Conservation (phyloP, 23 tunicate genomes). For the Botrylloides violaceus region DNA sequence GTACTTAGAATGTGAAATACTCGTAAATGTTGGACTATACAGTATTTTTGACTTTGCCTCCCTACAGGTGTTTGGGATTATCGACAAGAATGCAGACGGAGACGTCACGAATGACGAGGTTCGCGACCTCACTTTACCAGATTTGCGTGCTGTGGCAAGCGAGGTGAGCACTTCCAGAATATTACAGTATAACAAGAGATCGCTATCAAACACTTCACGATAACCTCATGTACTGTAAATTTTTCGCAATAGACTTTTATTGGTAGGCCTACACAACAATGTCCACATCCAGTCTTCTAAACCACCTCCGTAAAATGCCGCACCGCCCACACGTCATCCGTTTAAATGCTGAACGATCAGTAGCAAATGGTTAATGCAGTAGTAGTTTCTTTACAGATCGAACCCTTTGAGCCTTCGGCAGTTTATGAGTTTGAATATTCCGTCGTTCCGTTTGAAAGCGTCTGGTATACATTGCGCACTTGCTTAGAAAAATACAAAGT, state of each 20-base stretch:
- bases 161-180: too few species aligned
- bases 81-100: conserved; percentile 27
- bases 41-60: too few species aligned
- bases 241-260: too few species aligned
- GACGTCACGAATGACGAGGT: conserved; percentile 16
- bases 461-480: neutral
- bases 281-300: too few species aligned
- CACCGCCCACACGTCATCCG: too few species aligned
- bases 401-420: conserved; percentile 34
- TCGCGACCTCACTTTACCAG: conserved; percentile 6
- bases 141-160: conserved; percentile 11
- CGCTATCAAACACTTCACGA: too few species aligned
- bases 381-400: conserved; percentile 10
- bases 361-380: neutral
- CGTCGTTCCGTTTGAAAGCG: conserved; percentile 16
- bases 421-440: conserved; percentile 34
- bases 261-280: too few species aligned
- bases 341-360: neutral
- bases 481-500: neutral
- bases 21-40: too few species aligned
- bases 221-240: too few species aligned
- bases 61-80: conserved; percentile 20
- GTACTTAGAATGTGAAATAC: too few species aligned
- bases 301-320: too few species aligned
- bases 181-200: too few species aligned